Conservation (phyloP, 92 coral and sea anemone species). For the Ricordea florida region DNA sequence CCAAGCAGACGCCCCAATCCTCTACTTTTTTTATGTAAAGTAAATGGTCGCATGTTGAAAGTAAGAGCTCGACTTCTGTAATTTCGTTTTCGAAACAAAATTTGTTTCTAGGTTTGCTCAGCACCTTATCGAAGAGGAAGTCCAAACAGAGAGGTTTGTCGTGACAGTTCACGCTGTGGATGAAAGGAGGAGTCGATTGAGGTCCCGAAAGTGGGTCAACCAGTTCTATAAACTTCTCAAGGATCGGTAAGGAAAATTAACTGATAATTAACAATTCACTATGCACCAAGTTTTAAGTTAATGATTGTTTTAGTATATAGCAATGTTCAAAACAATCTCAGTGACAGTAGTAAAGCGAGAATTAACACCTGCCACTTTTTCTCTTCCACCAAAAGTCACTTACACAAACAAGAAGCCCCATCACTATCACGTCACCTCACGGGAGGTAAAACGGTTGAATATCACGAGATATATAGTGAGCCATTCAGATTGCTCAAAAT, state of each 20-base stretch:
- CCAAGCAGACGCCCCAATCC: background rate
- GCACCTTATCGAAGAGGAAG: constrained; percentile 14
- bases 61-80: background rate
- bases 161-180: constrained; percentile 8
- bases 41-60: background rate
- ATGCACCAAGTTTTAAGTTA: background rate
- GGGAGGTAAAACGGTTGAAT: too few relatives aligned
- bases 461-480: too few relatives aligned
- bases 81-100: background rate
- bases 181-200: constrained; percentile 15
- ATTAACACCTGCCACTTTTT: too few relatives aligned
- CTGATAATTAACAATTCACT: too few relatives aligned
- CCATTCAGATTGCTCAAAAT: too few relatives aligned
- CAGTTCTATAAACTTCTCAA: constrained; percentile 21
- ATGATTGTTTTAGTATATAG: background rate
- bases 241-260: background rate
- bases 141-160: constrained; percentile 8
- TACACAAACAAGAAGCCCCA: too few relatives aligned
- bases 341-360: too few relatives aligned
- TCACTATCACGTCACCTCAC: too few relatives aligned
- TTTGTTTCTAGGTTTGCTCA: constrained; percentile 11
- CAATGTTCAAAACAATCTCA: background rate
- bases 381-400: too few relatives aligned
- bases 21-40: background rate
- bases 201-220: constrained; percentile 34